Conservation (phyloP, 2,888 invertebrate genomes). For the Octodonta nipae region DNA sequence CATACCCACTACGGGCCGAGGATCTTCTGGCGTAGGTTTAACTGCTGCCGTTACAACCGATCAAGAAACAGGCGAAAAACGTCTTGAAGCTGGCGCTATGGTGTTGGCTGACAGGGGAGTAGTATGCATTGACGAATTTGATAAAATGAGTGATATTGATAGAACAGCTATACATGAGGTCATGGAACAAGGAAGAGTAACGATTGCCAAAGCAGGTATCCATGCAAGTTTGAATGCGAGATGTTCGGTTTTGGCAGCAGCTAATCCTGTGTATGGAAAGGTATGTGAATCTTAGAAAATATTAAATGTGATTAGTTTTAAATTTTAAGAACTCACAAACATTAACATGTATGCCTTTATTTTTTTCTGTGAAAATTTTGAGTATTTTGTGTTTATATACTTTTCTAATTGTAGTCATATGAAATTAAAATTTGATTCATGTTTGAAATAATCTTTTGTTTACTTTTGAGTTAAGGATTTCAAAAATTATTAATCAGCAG, state of each 20-base stretch:
- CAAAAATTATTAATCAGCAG: constrained; percentile 6
- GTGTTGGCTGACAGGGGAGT: constrained; percentile 91
- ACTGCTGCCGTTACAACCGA: constrained; percentile 97
- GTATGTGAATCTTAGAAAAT: too few species aligned
- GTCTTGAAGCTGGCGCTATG: constrained; percentile 97
- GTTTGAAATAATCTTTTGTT: too few species aligned
- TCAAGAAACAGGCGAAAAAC: constrained; percentile 61
- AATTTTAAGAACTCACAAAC: background rate
- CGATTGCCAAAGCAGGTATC: constrained; percentile 97
- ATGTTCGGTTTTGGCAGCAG: constrained; percentile 96
- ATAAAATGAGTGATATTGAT: constrained; percentile 98
- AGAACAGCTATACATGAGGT: constrained; percentile 99
- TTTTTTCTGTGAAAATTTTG: too few species aligned
- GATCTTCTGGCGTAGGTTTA: constrained; percentile 94
- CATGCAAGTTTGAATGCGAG: constrained; percentile 94
- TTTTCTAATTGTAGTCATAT: too few species aligned
- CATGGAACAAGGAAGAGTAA: constrained; percentile 96
- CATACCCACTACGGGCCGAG: constrained; percentile 92
- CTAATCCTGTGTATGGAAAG: constrained; percentile 95
- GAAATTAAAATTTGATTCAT: too few species aligned
- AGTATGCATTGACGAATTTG: constrained; percentile 88
- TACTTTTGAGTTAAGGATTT: too few species aligned
- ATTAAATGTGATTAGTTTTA: too few species aligned
- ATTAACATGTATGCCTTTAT: constrained; percentile 3
- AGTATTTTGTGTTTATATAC: too few species aligned